Conservation (phyloP, 2,888 invertebrate genomes). For the Pachycephus smyrnensis region DNA sequence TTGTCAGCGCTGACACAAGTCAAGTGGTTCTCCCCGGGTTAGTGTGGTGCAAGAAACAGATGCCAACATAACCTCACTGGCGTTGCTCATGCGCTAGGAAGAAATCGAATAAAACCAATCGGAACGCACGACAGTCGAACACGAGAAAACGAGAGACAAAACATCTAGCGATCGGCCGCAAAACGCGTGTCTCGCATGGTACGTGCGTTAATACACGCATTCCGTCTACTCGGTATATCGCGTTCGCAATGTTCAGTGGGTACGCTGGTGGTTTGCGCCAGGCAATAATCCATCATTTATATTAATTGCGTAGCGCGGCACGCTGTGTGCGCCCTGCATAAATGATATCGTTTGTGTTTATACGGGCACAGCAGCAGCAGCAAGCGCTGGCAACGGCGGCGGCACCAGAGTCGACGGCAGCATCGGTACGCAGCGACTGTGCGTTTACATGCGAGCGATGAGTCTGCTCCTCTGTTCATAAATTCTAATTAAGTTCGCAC, state of each 20-base stretch:
- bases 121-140: background rate
- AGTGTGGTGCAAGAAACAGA: background rate
- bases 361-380: slow-evolving; percentile 35
- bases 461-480: slow-evolving; percentile 45
- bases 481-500: slow-evolving; percentile 61
- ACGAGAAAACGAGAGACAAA: background rate
- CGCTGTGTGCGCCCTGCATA: slow-evolving; percentile 43
- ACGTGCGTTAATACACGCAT: background rate
- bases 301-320: slow-evolving; percentile 59
- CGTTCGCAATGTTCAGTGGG: background rate
- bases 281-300: slow-evolving; percentile 62
- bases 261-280: background rate
- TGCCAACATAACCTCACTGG: background rate
- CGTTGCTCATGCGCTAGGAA: background rate
- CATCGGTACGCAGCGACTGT: slow-evolving; percentile 27
- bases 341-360: slow-evolving; percentile 56
- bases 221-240: background rate
- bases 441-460: slow-evolving; percentile 12
- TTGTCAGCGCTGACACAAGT: background rate
- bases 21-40: background rate
- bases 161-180: background rate
- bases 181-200: background rate
- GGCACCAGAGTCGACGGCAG: background rate
- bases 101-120: background rate
- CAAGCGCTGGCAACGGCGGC: slow-evolving; percentile 10